phyloP scores from a whole-genome alignment of 2,888 invertebrate species.

The Mimas tiliae region DNA sequence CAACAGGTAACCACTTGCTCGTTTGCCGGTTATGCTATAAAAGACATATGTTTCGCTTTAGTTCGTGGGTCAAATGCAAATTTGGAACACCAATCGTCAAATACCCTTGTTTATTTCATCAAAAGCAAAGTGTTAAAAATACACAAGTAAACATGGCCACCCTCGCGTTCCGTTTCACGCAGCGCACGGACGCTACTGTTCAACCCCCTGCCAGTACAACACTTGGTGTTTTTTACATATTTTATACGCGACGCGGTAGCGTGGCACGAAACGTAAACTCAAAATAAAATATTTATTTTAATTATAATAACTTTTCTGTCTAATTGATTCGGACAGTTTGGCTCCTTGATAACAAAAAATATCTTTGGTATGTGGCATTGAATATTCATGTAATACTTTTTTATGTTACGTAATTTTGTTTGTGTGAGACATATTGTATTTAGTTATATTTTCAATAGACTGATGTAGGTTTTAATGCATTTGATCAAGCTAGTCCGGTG shows the following conservation, averaged over 20 bases:
- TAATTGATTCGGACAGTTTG: conserved; percentile 56
- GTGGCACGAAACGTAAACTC: conserved; percentile 52
- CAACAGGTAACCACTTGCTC: no score
- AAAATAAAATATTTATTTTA: conserved; percentile 47
- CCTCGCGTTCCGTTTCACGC: conserved; percentile 66
- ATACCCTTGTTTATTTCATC: neutral
- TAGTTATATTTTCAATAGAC: neutral
- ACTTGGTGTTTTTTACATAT: conserved; percentile 60
- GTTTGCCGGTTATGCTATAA: no score
- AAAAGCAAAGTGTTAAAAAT: conserved; percentile 19
- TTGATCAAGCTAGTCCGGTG: no score
- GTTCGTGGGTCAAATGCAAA: no score
- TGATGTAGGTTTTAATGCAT: no score
- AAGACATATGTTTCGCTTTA: no score
- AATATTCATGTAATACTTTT: conserved; percentile 8
- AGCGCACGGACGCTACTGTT: conserved; percentile 76
- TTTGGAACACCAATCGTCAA: neutral
- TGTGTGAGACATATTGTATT: neutral
- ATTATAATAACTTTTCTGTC: conserved; percentile 48
- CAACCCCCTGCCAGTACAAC: conserved; percentile 71
- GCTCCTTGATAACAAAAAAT: conserved; percentile 53
- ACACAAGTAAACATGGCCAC: conserved; percentile 50
- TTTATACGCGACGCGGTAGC: conserved; percentile 45
- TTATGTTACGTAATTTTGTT: conserved; percentile 13
- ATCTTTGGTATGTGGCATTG: conserved; percentile 11